These are phyloP conservation scores for Conus canariensis DNA, from an alignment of 2,888 invertebrate genomes.

Conservation along the genomic window DNA sequence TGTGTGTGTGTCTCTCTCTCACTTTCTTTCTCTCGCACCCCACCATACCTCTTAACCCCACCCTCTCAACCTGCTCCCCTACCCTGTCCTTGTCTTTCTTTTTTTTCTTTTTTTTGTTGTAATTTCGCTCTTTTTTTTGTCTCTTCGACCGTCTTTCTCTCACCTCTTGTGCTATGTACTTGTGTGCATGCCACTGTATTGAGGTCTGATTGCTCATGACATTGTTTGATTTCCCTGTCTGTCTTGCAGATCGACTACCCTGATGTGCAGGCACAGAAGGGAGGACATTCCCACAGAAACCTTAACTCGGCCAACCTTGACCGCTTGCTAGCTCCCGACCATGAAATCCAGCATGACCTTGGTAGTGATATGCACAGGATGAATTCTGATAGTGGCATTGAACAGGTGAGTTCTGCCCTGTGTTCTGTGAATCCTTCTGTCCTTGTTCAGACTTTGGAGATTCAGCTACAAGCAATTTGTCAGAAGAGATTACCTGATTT, in stretches of 20 bases:
- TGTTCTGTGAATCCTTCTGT: not conserved
- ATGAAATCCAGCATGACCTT: constrained; percentile 43
- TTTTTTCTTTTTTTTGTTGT: too few species aligned
- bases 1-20: not conserved
- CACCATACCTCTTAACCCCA: too few species aligned
- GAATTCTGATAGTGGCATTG: constrained; percentile 70
- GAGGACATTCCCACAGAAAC: constrained; percentile 55
- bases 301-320: constrained; percentile 67
- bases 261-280: constrained; percentile 80
- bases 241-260: constrained; percentile 86
- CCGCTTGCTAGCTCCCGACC: constrained; percentile 73
- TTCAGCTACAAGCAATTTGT: too few species aligned
- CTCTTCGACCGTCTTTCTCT: not conserved
- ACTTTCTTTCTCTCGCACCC: not conserved
- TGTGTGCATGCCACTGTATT: too few species aligned
- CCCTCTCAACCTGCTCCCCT: too few species aligned
- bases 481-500: too few species aligned
- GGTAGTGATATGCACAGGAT: constrained; percentile 64
- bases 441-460: too few species aligned
- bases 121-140: not conserved
- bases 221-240: not conserved
- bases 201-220: too few species aligned
- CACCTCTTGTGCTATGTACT: not conserved
- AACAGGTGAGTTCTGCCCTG: constrained; percentile 57
- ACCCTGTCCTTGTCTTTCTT: not conserved